Conservation (phyloP, 92 coral and sea anemone genomes). For the Diadumene lineata region DNA sequence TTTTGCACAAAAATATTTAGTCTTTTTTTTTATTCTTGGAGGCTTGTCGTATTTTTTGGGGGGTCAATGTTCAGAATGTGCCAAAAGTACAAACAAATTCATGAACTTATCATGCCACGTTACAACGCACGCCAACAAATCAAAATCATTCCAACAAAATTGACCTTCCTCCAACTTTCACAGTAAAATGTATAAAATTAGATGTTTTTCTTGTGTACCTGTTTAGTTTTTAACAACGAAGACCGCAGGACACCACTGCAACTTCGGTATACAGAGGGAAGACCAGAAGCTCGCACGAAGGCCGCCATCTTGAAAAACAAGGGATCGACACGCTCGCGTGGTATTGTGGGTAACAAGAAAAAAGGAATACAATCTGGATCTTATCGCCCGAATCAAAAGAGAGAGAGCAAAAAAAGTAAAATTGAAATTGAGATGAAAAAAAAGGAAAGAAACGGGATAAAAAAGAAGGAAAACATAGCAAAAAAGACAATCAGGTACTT, state of each 20-base stretch:
- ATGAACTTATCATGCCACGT: conserved; percentile 15
- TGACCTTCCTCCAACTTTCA: not conserved
- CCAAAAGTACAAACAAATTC: not conserved
- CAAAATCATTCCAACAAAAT: not conserved
- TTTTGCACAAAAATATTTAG: no score
- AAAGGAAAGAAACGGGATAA: no score
- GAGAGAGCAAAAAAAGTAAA: no score
- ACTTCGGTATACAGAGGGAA: conserved; percentile 53
- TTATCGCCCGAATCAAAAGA: no score
- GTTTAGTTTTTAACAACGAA: conserved; percentile 57
- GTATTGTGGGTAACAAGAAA: no score
- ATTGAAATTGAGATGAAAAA: no score
- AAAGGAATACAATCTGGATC: no score
- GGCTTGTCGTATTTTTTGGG: no score
- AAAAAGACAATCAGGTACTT: no score
- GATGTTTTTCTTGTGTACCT: conserved; percentile 39
- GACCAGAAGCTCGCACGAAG: conserved; percentile 35
- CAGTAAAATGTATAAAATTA: not conserved
- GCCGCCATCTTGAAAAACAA: conserved; percentile 86
- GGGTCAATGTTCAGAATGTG: no score
- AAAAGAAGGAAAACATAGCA: no score
- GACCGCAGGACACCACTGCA: conserved; percentile 43
- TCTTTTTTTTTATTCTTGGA: no score
- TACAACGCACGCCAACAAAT: not conserved
- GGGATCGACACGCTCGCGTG: conserved; percentile 16